These are phyloP conservation scores for Lepus oiostolus DNA, from an alignment of 2,797 vertebrate genomes.

Conservation along the genomic window DNA sequence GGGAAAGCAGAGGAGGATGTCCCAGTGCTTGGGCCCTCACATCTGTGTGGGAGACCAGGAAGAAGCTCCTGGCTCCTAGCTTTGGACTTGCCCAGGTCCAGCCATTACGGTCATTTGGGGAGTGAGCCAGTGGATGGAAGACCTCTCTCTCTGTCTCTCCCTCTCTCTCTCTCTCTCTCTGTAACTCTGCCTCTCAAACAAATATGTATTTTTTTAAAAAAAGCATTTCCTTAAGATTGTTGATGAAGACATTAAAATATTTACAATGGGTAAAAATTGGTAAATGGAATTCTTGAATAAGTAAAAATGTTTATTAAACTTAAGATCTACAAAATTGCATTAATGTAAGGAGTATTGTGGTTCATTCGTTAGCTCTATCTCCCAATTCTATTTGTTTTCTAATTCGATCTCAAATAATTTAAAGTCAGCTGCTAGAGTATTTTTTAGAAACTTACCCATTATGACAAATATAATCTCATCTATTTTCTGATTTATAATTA, in stretches of 20 bases:
- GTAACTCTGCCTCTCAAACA: too few relatives aligned
- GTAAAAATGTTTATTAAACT: neutral
- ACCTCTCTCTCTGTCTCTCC: too few relatives aligned
- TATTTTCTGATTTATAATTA: conserved; percentile 38
- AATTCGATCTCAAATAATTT: conserved; percentile 12
- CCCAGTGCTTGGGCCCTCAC: too few relatives aligned
- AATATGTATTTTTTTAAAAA: too few relatives aligned
- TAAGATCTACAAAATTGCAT: neutral
- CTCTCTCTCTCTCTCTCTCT: too few relatives aligned
- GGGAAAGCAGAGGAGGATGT: too few relatives aligned
- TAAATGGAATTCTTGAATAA: conserved; percentile 16
- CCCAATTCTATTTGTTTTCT: neutral
- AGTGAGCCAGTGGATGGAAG: too few relatives aligned
- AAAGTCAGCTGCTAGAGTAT: neutral
- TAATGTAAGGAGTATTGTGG: neutral
- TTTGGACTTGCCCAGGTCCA: too few relatives aligned
- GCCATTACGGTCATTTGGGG: too few relatives aligned
- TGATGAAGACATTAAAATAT: neutral
- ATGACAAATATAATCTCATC: conserved; percentile 35
- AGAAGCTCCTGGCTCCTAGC: too few relatives aligned
- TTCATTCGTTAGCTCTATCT: neutral
- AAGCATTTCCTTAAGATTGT: neutral
- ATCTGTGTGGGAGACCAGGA: too few relatives aligned
- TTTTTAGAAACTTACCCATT: conserved; percentile 3
- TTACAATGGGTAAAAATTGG: neutral